These are phyloP conservation scores for Onychomys torridus DNA, from an alignment of 2,797 vertebrate genomes.

Conservation along the genomic window DNA sequence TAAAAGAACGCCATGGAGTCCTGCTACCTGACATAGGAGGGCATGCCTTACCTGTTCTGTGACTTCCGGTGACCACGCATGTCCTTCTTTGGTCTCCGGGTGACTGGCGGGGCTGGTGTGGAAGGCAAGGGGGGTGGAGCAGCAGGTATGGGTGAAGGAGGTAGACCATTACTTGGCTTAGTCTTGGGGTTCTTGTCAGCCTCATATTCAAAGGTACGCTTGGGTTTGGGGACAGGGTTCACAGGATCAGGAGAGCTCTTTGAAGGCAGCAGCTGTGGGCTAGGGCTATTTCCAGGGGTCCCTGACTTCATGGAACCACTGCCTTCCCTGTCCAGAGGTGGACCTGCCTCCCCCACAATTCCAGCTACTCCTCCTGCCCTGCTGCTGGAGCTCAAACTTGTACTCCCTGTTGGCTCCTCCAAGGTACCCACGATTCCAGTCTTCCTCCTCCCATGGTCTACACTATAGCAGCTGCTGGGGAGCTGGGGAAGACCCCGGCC, in stretches of 20 bases:
- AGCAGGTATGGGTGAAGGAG: conserved; percentile 90
- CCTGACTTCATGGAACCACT: conserved; percentile 91
- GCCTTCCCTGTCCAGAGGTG: conserved; percentile 89
- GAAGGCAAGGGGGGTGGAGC: conserved; percentile 95
- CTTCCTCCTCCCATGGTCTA: conserved; percentile 93
- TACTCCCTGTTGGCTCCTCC: conserved; percentile 89
- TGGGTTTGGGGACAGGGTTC: conserved; percentile 98
- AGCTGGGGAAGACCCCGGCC: conserved; percentile 93
- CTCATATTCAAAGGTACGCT: conserved; percentile 99
- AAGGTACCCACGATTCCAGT: conserved; percentile 89
- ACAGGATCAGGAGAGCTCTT: conserved; percentile 89
- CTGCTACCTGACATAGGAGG: neutral
- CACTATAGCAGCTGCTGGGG: conserved; percentile 96
- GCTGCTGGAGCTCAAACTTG: conserved; percentile 89
- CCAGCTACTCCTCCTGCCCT: conserved; percentile 89
- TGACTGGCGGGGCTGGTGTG: conserved; percentile 93
- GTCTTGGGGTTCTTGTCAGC: conserved; percentile 94
- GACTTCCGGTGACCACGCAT: conserved; percentile 89
- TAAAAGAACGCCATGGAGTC: neutral
- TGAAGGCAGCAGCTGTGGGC: conserved; percentile 86
- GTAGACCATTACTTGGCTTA: conserved; percentile 94
- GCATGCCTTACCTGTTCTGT: conserved; percentile 92
- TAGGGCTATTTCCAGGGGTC: conserved; percentile 86
- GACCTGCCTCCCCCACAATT: conserved; percentile 91
- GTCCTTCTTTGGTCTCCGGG: conserved; percentile 90